These are phyloP conservation scores for Poecilus cupreus DNA, from an alignment of 2,888 invertebrate species.

Conservation along the genomic window DNA sequence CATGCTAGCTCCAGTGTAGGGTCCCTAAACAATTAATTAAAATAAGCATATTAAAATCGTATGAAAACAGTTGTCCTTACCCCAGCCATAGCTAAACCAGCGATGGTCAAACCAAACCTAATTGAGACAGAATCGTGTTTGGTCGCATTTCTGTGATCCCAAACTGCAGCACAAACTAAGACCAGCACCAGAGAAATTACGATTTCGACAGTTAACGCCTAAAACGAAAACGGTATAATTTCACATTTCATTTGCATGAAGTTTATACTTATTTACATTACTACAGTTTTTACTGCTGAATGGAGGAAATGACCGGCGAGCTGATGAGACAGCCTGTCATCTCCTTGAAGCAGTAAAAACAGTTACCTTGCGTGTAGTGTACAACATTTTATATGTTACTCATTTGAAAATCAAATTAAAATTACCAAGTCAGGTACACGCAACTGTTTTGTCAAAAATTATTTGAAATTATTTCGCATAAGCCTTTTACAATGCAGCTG, in stretches of 20 bases:
- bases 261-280: too few relatives aligned
- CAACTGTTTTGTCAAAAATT: too few relatives aligned
- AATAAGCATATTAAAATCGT: neutral
- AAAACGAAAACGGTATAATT: constrained; percentile 67
- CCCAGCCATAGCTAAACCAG: constrained; percentile 79
- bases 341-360: too few relatives aligned
- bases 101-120: constrained; percentile 81
- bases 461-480: too few relatives aligned
- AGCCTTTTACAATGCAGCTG: too few relatives aligned
- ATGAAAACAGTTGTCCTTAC: constrained; percentile 71
- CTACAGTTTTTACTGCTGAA: too few relatives aligned
- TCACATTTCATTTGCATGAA: neutral
- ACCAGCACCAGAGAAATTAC: constrained; percentile 79
- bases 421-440: too few relatives aligned
- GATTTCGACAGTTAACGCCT: constrained; percentile 79
- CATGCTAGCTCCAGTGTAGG: constrained; percentile 81
- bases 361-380: too few relatives aligned
- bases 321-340: too few relatives aligned
- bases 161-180: constrained; percentile 81
- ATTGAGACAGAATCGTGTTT: constrained; percentile 80
- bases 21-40: constrained; percentile 67
- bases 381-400: too few relatives aligned
- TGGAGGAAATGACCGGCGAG: too few relatives aligned
- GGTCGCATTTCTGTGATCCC: constrained; percentile 81
- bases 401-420: too few relatives aligned